These are phyloP conservation scores for Myiozetetes cayanensis DNA, from an alignment of 2,113 vertebrate species.

Conservation along the genomic window DNA sequence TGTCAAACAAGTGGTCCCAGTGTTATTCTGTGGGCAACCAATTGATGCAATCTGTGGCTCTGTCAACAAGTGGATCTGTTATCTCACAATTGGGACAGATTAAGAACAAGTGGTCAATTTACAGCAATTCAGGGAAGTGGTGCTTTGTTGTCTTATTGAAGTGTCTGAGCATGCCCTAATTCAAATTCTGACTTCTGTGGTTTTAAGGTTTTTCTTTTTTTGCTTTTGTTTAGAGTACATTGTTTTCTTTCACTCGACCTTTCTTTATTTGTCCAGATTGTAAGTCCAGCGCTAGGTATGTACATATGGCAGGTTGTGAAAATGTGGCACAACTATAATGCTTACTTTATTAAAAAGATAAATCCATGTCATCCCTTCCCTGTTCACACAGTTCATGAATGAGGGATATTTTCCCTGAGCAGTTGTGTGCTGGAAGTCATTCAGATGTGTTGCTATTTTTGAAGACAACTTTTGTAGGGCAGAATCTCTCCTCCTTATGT, in stretches of 20 bases:
- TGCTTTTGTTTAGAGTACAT: background rate
- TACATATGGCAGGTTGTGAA: background rate
- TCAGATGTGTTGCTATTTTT: constrained; percentile 31
- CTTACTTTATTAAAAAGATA: background rate
- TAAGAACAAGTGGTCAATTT: constrained; percentile 25
- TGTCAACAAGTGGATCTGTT: background rate
- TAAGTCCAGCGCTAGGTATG: accelerated
- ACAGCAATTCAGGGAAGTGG: background rate
- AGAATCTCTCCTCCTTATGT: background rate
- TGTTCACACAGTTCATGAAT: background rate
- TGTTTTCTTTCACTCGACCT: background rate
- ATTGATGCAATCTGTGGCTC: background rate
- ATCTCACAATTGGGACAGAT: constrained; percentile 3
- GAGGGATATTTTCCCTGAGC: background rate
- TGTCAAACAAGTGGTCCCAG: background rate
- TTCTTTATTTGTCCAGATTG: background rate
- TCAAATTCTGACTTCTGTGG: background rate
- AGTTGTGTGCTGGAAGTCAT: background rate
- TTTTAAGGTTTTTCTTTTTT: background rate
- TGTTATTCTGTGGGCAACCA: background rate
- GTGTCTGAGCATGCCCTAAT: background rate
- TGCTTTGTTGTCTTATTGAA: background rate
- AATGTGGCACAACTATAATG: background rate
- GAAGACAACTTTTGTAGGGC: background rate
- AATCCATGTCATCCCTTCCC: background rate